phyloP scores from a whole-genome alignment of 2,113 vertebrate species.

The Pterocles burchelli region DNA sequence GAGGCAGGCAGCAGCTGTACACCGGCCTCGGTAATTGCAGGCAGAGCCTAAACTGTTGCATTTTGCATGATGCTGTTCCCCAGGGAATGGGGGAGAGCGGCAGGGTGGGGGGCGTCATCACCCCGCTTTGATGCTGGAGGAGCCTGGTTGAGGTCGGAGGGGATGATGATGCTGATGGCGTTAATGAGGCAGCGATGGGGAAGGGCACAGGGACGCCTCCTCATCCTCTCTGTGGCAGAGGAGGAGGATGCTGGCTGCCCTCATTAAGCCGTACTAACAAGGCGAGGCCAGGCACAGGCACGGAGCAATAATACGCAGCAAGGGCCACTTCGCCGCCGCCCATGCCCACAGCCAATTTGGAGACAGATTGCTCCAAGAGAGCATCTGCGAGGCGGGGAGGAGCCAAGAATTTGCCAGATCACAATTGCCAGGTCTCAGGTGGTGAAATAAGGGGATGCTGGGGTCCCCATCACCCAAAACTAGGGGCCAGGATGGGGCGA shows the following conservation, averaged over 20 bases:
- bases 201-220: neutral
- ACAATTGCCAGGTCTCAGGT: neutral
- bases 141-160: neutral
- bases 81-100: neutral
- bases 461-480: neutral
- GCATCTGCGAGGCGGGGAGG: neutral
- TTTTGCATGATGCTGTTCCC: slow-evolving; percentile 69
- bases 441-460: too few relatives aligned
- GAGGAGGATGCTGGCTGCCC: neutral
- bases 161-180: neutral
- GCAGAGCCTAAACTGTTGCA: slow-evolving; percentile 64
- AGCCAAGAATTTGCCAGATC: neutral
- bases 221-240: neutral
- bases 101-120: neutral
- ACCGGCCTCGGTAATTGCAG: slow-evolving; percentile 65
- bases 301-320: neutral
- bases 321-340: neutral
- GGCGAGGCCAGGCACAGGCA: neutral
- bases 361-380: neutral
- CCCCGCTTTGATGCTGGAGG: neutral
- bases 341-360: neutral
- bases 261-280: slow-evolving; percentile 56
- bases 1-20: slow-evolving; percentile 73
- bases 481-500: neutral
- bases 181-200: neutral